phyloP scores from a whole-genome alignment of 1,140 invertebrate genomes.

The Eulimnadia texana region DNA sequence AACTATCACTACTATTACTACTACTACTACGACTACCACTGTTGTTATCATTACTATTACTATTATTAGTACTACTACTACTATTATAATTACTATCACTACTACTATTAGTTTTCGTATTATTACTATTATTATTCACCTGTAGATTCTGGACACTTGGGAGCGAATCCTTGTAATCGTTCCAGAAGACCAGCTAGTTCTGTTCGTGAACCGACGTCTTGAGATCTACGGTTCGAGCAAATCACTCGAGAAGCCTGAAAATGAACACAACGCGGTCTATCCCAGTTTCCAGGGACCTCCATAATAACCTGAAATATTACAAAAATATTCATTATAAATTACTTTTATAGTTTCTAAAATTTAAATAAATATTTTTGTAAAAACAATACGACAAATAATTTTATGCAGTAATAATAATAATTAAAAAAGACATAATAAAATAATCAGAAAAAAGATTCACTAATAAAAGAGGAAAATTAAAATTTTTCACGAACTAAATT shows the following conservation, averaged over 20 bases:
- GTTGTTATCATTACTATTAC: too few species aligned
- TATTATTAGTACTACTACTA: too few species aligned
- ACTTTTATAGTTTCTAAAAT: too few species aligned
- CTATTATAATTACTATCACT: too few species aligned
- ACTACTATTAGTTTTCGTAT: too few species aligned
- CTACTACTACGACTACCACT: too few species aligned
- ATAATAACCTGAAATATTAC: constrained; percentile 26
- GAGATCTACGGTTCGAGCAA: constrained; percentile 59
- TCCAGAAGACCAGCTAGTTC: constrained; percentile 58
- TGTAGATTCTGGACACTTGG: not conserved
- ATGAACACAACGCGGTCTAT: constrained; percentile 63
- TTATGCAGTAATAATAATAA: not conserved
- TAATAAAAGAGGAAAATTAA: not conserved
- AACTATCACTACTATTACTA: too few species aligned
- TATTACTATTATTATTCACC: too few species aligned
- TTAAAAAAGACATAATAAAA: not conserved
- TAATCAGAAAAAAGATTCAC: not conserved
- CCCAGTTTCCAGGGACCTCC: constrained; percentile 41
- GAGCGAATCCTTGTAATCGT: constrained; percentile 40
- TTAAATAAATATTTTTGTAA: too few species aligned
- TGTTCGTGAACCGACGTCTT: constrained; percentile 43
- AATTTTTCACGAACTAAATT: not conserved
- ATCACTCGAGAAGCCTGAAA: constrained; percentile 63
- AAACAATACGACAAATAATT: constrained; percentile 9
- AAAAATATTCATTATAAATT: constrained; percentile 18